phyloP scores from a whole-genome alignment of 1,140 invertebrate species.

The Lysiphlebus fabarum region DNA sequence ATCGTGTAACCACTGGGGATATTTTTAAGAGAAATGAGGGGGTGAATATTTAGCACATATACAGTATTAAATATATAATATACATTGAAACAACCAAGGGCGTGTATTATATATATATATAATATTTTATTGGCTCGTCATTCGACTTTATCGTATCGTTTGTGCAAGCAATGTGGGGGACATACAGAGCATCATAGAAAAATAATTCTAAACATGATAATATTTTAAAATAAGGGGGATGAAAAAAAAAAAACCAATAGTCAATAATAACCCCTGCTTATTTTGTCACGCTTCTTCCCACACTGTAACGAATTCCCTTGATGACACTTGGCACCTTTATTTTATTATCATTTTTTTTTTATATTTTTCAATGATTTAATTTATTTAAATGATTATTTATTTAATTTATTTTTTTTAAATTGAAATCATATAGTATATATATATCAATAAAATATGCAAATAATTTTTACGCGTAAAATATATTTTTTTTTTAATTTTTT shows the following conservation, averaged over 20 bases:
- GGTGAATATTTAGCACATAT: slow-evolving; percentile 9
- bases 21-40: slow-evolving; percentile 14
- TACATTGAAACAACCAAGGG: slow-evolving; percentile 1
- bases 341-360: not conserved
- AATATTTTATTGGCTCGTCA: slow-evolving; percentile 55
- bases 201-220: too few relatives aligned
- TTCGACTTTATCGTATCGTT: slow-evolving; percentile 41
- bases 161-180: slow-evolving; percentile 13
- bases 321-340: slow-evolving; percentile 15
- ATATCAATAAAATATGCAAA: too few relatives aligned
- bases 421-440: not conserved
- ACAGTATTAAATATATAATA: slow-evolving; percentile 3
- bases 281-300: slow-evolving; percentile 16
- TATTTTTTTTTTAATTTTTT: not conserved
- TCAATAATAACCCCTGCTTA: not conserved
- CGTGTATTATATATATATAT: slow-evolving; percentile 43
- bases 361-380: not conserved
- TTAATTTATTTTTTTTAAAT: slow-evolving; percentile 17
- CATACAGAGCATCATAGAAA: not conserved
- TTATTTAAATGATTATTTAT: slow-evolving; percentile 4
- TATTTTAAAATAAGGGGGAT: too few relatives aligned
- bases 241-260: not conserved
- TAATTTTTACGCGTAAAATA: too few relatives aligned
- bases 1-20: slow-evolving; percentile 46
- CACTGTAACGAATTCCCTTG: slow-evolving; percentile 18